Evolutionary conservation across 2,113 vertebrate genomes (phyloP), one percentile per base, ranked within the genome.

Genomic region (Noturus placidus): DNA sequence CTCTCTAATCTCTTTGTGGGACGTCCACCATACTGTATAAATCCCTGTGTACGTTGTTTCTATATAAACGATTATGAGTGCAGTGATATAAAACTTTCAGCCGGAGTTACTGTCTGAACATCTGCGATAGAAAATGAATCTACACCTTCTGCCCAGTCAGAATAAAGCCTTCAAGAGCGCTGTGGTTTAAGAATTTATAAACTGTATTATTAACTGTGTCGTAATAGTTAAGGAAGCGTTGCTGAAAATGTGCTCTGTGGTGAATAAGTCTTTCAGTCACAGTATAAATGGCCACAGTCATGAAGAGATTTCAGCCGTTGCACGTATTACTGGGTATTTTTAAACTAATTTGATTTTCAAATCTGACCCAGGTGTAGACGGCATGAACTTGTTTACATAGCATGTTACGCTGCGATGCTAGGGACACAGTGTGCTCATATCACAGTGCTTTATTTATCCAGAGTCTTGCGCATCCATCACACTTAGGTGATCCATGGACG

Each of bases 341-440:
- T 19, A 7, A n/a, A 33, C 22, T 84, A 1, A 72, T 84, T 72
- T 84, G 35, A 22, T 35, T 84, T 57, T 38, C 50, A 84, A 84
- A 84, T 84, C 33, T 27, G 67, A 72, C 57, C 30, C 83, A 38
- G 83, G 50, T 56, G 65, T 72, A 84, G 46, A 20, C 22, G 27
- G 5, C 63, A 33, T 30, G 46, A 30, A 33, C 74, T 35, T 67
- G 74, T 65, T 86, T 78, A 50, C 72, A 33, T 52, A 52, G 85
- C 74, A 65, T 46, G 57, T 52, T 20, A 57, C 3, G 4, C 56
- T 63, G 74, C 20, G 27, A 33, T 46, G 38, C 72, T 85, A 15
- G 59, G 35, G 20, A 79, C 25, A 46, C 1, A 6, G 22, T 27
- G 13, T 19, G 30, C 69, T 76, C 30, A 59, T 61, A n/a, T 69